Evolutionary conservation across 2,797 vertebrate species (phyloP), one percentile per base, ranked within the genome.

Genomic region (Salarias fasciatus): DNA sequence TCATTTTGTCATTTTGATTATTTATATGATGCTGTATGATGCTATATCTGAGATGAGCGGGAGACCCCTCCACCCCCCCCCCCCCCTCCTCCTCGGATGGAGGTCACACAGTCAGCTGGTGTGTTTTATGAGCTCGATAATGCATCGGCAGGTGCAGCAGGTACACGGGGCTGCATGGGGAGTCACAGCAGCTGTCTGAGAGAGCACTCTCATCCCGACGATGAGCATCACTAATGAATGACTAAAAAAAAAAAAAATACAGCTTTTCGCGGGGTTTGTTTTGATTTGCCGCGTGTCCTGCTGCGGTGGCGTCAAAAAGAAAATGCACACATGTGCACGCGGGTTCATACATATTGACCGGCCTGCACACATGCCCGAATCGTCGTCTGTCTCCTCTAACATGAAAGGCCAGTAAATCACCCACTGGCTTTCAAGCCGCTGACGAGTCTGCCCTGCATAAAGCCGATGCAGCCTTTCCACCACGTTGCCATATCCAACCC

Each of bases 391-490:
- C 33, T 64, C 38, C 36, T 53, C 6, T 15, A 52, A 63, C 63
- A 74, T 68, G 61, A 83, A 80, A 45, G 77, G 50, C 69, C 59
- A 61, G 60, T 83, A 85, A 85, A 85, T 86, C 82, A 86, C 69
- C 69, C 50, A n/a, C 63, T 13, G 76, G 75, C 63, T 69, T 77
- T 79, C 75, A 73, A 80, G 75, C 70, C 68, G 75, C 63, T 69
- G 77, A 79, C 75, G 73, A 80, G 75, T 70, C 68, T 83, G 77
- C 74, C 79, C 73, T 51, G 83, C 82, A 77, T 69, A 77, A 80
- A 84, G 78, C 78, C 77, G 69, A 42, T 82, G 75, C 78, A 86
- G 83, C 79, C 79, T 82, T 80, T 71, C 79, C 67, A 75, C 75
- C 72, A 47, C 63, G 67, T 78, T 77, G 66, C 68, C 58, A 52